Evolutionary conservation across 2,113 vertebrate species (phyloP).

Genomic region (Callaeas wilsoni): DNA sequence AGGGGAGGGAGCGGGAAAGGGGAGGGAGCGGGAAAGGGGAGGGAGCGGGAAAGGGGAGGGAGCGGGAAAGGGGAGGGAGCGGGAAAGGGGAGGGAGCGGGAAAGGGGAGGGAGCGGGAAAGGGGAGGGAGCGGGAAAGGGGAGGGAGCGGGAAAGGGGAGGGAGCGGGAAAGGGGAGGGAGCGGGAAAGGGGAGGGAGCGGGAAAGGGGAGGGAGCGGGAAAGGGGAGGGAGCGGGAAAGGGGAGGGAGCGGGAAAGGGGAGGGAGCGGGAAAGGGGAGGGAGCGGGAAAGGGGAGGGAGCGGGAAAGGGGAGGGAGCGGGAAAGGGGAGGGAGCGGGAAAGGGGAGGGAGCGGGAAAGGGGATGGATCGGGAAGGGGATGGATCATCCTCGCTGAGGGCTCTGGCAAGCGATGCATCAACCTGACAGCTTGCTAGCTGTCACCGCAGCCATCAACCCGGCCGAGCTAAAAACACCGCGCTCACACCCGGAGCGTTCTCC

Average conservation of each 20-base stretch:
- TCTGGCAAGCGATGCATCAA: neutral
- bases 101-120: neutral
- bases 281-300: accelerated
- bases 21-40: too few species aligned
- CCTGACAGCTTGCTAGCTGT: neutral
- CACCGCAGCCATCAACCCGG: neutral
- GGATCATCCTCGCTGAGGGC: neutral
- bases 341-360: too few species aligned
- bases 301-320: neutral
- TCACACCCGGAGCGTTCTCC: neutral
- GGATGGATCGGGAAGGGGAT: neutral
- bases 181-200: too few species aligned
- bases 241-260: neutral
- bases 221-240: neutral
- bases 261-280: neutral
- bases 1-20: too few species aligned
- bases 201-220: neutral
- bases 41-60: too few species aligned
- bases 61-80: too few species aligned
- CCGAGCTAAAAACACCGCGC: neutral
- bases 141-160: too few species aligned
- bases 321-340: neutral
- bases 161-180: neutral
- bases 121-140: neutral
- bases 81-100: too few species aligned